Percentiles rank a stretch among this genome's conserved stretches.
Evolutionary conservation across 2,888 invertebrate genomes (phyloP).

Genomic region (Cheilosia variabilis): DNA sequence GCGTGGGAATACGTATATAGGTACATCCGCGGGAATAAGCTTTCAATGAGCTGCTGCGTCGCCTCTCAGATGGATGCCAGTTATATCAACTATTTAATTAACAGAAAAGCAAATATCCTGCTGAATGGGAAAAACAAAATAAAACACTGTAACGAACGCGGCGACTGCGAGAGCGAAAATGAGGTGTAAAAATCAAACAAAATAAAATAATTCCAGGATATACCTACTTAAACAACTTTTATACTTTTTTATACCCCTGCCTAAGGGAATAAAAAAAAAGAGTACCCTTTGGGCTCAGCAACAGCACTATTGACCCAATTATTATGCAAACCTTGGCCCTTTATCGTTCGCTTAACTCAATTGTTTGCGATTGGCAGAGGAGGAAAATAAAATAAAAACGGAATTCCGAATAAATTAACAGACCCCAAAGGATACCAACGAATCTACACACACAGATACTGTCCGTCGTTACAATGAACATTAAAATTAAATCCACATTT

Average conservation of each 20-base stretch:
- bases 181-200: slow-evolving; percentile 2
- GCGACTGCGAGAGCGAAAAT: slow-evolving; percentile 20
- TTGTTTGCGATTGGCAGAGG: slow-evolving; percentile 59
- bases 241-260: not conserved
- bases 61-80: not conserved
- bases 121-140: slow-evolving; percentile 2
- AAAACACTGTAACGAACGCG: slow-evolving; percentile 21
- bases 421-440: slow-evolving; percentile 19
- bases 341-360: slow-evolving; percentile 53
- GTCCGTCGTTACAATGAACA: slow-evolving; percentile 18
- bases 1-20: not conserved
- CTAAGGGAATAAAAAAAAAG: slow-evolving; percentile 2
- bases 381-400: slow-evolving; percentile 5
- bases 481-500: slow-evolving; percentile 63
- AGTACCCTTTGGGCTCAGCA: not conserved
- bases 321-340: slow-evolving; percentile 58
- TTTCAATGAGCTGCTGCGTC: slow-evolving; percentile 1
- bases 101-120: slow-evolving; percentile 39
- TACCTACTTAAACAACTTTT: slow-evolving; percentile 15
- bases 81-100: slow-evolving; percentile 46
- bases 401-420: slow-evolving; percentile 47
- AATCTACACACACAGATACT: not conserved
- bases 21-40: slow-evolving; percentile 2
- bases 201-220: slow-evolving; percentile 4
- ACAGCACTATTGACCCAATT: slow-evolving; percentile 63